phyloP scores from a whole-genome alignment of 1,140 invertebrate species.

The Bicyclus anynana region DNA sequence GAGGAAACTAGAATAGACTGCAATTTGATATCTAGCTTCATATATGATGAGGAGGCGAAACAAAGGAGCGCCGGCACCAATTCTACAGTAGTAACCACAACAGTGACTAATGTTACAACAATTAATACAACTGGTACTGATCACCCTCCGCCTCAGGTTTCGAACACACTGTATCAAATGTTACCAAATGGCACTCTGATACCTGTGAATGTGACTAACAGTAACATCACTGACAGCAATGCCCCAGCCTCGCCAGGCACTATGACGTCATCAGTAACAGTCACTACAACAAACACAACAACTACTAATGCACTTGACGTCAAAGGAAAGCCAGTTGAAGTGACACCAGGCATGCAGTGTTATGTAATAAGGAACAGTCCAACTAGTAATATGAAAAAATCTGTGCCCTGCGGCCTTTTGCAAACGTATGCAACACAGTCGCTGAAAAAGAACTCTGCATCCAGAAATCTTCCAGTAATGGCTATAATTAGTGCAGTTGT shows the following conservation, averaged over 20 bases:
- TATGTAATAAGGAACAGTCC: constrained; percentile 54
- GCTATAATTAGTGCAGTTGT: too few species aligned
- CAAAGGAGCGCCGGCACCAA: constrained; percentile 38
- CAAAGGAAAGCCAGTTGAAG: constrained; percentile 56
- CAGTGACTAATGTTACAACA: constrained; percentile 55
- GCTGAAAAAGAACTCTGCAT: constrained; percentile 49
- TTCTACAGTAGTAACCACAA: constrained; percentile 42
- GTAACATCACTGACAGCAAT: too few species aligned
- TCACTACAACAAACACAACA: constrained; percentile 58
- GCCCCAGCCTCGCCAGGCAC: constrained; percentile 26
- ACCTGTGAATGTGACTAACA: constrained; percentile 28
- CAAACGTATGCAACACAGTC: constrained; percentile 61
- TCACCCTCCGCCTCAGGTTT: constrained; percentile 3
- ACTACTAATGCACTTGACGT: constrained; percentile 58
- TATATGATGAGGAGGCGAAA: constrained; percentile 48
- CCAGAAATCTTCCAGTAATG: constrained; percentile 41
- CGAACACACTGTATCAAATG: constrained; percentile 41
- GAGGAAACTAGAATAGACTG: constrained; percentile 69
- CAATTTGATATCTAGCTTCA: constrained; percentile 61
- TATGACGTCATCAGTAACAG: constrained; percentile 44
- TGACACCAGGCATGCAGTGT: constrained; percentile 65
- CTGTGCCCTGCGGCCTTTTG: constrained; percentile 54
- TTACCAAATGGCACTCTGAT: constrained; percentile 61
- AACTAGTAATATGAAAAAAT: constrained; percentile 45
- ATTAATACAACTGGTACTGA: constrained; percentile 37